phyloP scores from a whole-genome alignment of 2,113 vertebrate genomes.

The Cisticola juncidis region DNA sequence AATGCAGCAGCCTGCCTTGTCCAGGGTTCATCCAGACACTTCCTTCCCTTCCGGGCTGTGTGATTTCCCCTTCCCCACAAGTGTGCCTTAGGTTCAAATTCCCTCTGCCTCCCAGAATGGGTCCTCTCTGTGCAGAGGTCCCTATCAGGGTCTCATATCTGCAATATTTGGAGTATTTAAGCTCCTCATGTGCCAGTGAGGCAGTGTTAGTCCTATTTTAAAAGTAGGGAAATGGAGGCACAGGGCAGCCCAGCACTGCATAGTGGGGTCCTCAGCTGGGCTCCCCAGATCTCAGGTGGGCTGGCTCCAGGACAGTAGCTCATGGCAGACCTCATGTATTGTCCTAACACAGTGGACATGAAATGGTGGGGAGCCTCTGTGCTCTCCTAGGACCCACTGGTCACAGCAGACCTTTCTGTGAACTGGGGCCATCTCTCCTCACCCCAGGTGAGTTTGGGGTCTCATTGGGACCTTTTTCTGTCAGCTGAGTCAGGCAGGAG shows the following conservation, averaged over 20 bases:
- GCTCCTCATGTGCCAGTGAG: not conserved
- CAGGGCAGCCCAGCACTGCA: not conserved
- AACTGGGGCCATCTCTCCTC: rapidly evolving
- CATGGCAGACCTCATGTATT: not conserved
- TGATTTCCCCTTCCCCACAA: constrained; percentile 18
- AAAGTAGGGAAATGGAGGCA: not conserved
- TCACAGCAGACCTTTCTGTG: not conserved
- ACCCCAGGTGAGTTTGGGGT: not conserved
- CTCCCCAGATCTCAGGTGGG: rapidly evolving
- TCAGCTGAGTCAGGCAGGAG: not conserved
- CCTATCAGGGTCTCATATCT: not conserved
- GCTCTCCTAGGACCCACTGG: not conserved
- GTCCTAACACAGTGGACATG: rapidly evolving
- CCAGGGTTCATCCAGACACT: constrained; percentile 43
- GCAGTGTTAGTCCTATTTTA: not conserved
- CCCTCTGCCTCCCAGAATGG: not conserved
- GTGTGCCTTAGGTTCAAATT: constrained; percentile 11
- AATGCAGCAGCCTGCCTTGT: not conserved
- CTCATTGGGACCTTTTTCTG: not conserved
- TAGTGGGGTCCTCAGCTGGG: not conserved
- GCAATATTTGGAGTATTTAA: not conserved
- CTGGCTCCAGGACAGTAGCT: not conserved
- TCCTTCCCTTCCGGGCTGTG: constrained; percentile 33
- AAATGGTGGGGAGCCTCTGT: not conserved
- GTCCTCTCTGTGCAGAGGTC: not conserved